These are phyloP conservation scores for Etheostoma nigrum DNA, from an alignment of 2,797 vertebrate species.

Conservation along the genomic window DNA sequence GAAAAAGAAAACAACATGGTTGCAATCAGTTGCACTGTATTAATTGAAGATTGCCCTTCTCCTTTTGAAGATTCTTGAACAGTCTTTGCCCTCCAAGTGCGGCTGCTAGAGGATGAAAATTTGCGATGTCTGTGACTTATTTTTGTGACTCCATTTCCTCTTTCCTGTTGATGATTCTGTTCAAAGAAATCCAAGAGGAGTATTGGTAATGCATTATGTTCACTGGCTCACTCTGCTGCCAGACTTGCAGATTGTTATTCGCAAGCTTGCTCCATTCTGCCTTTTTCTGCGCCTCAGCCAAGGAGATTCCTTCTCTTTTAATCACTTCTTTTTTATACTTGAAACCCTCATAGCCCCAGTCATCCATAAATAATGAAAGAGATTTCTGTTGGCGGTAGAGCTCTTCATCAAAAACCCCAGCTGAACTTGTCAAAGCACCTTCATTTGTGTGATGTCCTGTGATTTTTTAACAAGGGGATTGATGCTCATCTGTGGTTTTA, in stretches of 20 bases:
- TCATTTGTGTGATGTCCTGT: constrained; percentile 81
- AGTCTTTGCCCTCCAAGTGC: constrained; percentile 87
- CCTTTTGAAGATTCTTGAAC: constrained; percentile 82
- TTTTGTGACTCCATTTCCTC: constrained; percentile 82
- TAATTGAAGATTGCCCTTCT: constrained; percentile 87
- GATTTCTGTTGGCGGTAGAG: constrained; percentile 73
- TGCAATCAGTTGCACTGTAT: constrained; percentile 91
- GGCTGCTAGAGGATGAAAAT: constrained; percentile 80
- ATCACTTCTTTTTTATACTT: constrained; percentile 87
- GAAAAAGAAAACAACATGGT: constrained; percentile 72
- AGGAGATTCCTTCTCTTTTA: constrained; percentile 87
- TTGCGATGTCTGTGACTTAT: constrained; percentile 88
- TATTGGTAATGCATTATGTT: constrained; percentile 79
- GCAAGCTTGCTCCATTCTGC: constrained; percentile 85
- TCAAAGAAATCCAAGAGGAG: constrained; percentile 82
- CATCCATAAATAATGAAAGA: constrained; percentile 79
- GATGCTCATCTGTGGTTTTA: constrained; percentile 70
- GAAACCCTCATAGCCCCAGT: constrained; percentile 80
- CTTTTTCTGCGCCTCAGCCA: constrained; percentile 85
- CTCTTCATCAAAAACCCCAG: constrained; percentile 74
- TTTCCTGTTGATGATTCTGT: constrained; percentile 81
- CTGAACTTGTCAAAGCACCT: constrained; percentile 79
- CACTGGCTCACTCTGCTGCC: constrained; percentile 76
- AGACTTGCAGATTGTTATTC: constrained; percentile 85
- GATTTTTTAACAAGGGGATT: constrained; percentile 67